Base-by-base conservation (phyloP, 2,113 vertebrate species). In the Macrotis lagotis region DNA sequence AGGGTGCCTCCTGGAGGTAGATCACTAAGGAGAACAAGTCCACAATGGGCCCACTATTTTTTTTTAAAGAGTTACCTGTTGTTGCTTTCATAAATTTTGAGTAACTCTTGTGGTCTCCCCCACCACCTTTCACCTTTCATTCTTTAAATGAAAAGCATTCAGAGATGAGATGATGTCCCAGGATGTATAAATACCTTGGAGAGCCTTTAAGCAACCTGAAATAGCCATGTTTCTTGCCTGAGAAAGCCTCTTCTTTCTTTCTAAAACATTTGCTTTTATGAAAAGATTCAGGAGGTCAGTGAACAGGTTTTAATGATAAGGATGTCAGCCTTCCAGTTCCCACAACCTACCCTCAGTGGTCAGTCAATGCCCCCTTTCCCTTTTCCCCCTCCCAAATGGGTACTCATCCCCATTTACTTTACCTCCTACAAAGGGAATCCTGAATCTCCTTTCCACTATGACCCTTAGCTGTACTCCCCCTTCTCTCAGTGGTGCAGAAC, bases 1-100 rank as follows among this genome's bases (percentile, higher is more conserved):
- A 97, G 94, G 96, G n/a, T 0, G 97, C 97, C 97, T 97, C 88
- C 97, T 94, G 90, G 49, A 95, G 97, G 92, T 92, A 1, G 5
- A n/a, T 9, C n/a, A 44, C n/a, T 24, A 44, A n/a, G n/a, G n/a
- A 44, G 5, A 44, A 44, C n/a, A 44, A 83, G 19, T 83, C 66
- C n/a, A 83, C 37, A 83, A 83, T 44, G n/a, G n/a, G 66, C 7
- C 16, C 19, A 83, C 66, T 83, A n/a, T 83, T 83, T 74, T 74
- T n/a, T 83, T 83, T 83, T 24, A 74, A n/a, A 74, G 59, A 22
- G 31, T 74, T 74, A 74, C 66, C 66, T 74, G 37, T 74, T 74
- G 66, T 74, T 83, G 16, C n/a, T 83, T 83, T 19, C 9, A 44
- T 83, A 83, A 83, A 83, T 19, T 83, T 83, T 83, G 66, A 83